Percentiles rank a stretch among this genome's conserved stretches.
Conservation (phyloP, 2,888 invertebrate species). For the Orchestes rusci region DNA sequence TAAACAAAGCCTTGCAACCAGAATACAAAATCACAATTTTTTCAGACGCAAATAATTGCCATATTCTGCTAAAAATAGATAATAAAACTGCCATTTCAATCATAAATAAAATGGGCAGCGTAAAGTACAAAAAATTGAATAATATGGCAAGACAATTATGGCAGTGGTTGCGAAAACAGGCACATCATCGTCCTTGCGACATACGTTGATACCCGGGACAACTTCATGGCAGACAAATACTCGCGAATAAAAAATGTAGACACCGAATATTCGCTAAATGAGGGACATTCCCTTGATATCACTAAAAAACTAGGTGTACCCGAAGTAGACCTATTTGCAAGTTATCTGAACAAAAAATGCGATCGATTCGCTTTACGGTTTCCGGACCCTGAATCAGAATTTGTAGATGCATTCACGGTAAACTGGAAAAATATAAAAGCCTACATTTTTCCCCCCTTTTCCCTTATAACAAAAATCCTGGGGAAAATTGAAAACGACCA, state of each 20-base stretch:
- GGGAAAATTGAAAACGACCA: slow-evolving; percentile 4
- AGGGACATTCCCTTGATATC: neutral
- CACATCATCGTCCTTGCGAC: slow-evolving; percentile 5
- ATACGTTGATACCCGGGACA: neutral
- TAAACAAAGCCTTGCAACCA: neutral
- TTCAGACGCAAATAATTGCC: neutral
- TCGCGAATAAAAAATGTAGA: slow-evolving; percentile 1
- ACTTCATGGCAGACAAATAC: neutral
- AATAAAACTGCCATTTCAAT: neutral
- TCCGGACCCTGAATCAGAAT: slow-evolving; percentile 3
- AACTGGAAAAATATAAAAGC: slow-evolving; percentile 2
- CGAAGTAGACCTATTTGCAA: slow-evolving; percentile 1
- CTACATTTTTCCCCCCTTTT: slow-evolving; percentile 6
- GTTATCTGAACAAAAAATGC: slow-evolving; percentile 2
- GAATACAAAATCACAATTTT: neutral
- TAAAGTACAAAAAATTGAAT: neutral
- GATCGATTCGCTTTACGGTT: slow-evolving; percentile 7
- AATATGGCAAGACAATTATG: slow-evolving; percentile 14
- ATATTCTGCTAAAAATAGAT: neutral
- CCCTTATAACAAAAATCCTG: slow-evolving; percentile 3
- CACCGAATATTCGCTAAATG: neutral
- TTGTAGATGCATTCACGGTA: slow-evolving; percentile 6
- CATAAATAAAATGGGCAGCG: neutral
- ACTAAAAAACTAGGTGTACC: neutral
- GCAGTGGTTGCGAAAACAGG: slow-evolving; percentile 17